Evolutionary conservation across 2,113 vertebrate genomes (phyloP).

Genomic region (Rhea pennata): DNA sequence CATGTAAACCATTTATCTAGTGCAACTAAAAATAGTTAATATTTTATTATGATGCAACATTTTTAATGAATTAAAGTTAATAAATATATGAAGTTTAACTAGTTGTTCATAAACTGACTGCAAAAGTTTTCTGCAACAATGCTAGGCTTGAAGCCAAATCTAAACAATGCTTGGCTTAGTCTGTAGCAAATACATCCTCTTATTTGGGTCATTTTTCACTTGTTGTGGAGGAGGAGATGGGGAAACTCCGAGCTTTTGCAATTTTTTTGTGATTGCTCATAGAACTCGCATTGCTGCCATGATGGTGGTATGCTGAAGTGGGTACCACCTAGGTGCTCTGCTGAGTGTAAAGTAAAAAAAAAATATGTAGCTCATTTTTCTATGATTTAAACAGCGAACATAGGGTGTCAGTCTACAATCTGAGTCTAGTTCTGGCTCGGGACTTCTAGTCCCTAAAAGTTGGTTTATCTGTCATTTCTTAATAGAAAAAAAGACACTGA

Average conservation of each 20-base stretch:
- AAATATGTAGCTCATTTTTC: background rate
- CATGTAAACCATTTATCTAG: background rate
- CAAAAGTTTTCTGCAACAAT: conserved; percentile 8
- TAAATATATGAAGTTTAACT: background rate
- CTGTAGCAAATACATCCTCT: background rate
- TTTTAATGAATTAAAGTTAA: background rate
- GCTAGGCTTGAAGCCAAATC: conserved; percentile 22
- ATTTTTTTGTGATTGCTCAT: background rate
- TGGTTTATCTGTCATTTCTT: background rate
- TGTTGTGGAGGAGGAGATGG: background rate
- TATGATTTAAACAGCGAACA: background rate
- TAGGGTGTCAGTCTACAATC: background rate
- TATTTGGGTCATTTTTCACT: background rate
- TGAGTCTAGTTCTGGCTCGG: background rate
- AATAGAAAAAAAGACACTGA: background rate
- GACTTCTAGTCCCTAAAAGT: background rate
- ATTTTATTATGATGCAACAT: background rate
- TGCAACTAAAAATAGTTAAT: background rate
- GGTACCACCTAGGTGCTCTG: accelerated
- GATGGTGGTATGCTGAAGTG: background rate
- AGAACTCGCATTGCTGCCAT: background rate
- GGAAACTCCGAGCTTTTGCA: background rate
- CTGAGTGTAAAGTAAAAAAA: background rate
- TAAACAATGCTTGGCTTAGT: conserved; percentile 27
- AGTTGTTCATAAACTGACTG: background rate